These are phyloP conservation scores for Crax fasciolata DNA, from an alignment of 2,797 vertebrate genomes.

Conservation along the genomic window DNA sequence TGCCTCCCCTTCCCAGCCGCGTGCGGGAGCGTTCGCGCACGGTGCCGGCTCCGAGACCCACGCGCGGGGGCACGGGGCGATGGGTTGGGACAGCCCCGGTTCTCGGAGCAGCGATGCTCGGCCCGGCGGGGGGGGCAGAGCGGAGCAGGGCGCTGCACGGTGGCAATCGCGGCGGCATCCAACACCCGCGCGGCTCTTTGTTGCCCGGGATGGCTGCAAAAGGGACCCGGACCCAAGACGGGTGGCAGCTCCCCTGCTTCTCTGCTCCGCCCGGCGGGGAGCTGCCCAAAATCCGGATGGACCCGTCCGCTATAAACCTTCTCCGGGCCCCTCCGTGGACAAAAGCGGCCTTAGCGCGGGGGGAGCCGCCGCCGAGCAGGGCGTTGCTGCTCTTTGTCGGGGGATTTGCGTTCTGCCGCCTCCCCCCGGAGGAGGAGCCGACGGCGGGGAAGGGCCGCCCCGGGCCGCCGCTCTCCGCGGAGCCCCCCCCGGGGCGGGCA, in stretches of 20 bases:
- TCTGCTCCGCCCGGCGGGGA: too few species aligned
- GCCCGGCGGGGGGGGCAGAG: too few species aligned
- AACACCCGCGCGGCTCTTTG: not conserved
- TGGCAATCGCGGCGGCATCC: too few species aligned
- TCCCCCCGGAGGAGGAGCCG: slow-evolving; percentile 34
- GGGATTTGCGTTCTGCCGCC: slow-evolving; percentile 69
- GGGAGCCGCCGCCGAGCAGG: slow-evolving; percentile 68
- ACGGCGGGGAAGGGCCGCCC: too few species aligned
- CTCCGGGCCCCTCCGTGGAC: slow-evolving; percentile 7
- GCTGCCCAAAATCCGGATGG: too few species aligned
- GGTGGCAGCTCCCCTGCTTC: not conserved
- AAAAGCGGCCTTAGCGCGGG: slow-evolving; percentile 47
- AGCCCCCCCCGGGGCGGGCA: not conserved
- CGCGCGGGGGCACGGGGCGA: not conserved
- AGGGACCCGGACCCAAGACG: not conserved
- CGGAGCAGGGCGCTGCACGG: too few species aligned
- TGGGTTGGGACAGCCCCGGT: too few species aligned
- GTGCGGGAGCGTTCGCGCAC: not conserved
- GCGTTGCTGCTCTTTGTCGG: slow-evolving; percentile 81
- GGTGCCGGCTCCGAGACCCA: not conserved
- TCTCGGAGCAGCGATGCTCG: too few species aligned
- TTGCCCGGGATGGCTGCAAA: not conserved
- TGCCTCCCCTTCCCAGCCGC: not conserved
- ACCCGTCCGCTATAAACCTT: too few species aligned
- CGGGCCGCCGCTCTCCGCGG: too few species aligned